Percentiles rank a stretch among this genome's conserved stretches.
phyloP scores from a whole-genome alignment of 2,797 vertebrate species.

The Arctocebus calabarensis region DNA sequence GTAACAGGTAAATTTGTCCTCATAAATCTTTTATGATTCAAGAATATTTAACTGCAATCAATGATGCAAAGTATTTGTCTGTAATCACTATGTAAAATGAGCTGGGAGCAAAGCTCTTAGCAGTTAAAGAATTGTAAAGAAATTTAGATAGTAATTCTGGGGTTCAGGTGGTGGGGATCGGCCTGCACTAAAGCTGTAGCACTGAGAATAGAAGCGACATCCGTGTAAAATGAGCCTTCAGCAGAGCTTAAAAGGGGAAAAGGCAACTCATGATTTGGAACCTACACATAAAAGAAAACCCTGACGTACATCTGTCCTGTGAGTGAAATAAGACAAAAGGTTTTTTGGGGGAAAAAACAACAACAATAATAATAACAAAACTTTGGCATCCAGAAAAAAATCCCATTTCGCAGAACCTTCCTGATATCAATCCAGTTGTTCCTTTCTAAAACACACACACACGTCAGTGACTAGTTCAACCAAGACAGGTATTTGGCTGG shows the following conservation, averaged over 20 bases:
- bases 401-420: not conserved
- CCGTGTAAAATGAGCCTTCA: not conserved
- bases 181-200: not conserved
- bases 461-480: not conserved
- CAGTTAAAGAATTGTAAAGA: not conserved
- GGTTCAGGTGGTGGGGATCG: not conserved
- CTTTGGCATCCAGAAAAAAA: not conserved
- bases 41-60: not conserved
- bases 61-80: not conserved
- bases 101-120: not conserved
- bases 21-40: not conserved
- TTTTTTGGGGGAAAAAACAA: not conserved
- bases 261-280: not conserved
- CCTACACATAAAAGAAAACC: not conserved
- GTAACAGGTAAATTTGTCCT: not conserved
- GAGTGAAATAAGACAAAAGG: not conserved
- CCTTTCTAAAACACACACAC: not conserved
- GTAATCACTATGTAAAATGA: not conserved
- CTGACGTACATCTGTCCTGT: not conserved
- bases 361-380: not conserved
- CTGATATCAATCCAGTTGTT: not conserved
- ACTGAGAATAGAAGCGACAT: not conserved
- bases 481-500: not conserved
- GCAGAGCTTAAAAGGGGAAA: not conserved
- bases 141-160: not conserved